phyloP scores from a whole-genome alignment of 2,888 invertebrate genomes.

The Volucella inflata region DNA sequence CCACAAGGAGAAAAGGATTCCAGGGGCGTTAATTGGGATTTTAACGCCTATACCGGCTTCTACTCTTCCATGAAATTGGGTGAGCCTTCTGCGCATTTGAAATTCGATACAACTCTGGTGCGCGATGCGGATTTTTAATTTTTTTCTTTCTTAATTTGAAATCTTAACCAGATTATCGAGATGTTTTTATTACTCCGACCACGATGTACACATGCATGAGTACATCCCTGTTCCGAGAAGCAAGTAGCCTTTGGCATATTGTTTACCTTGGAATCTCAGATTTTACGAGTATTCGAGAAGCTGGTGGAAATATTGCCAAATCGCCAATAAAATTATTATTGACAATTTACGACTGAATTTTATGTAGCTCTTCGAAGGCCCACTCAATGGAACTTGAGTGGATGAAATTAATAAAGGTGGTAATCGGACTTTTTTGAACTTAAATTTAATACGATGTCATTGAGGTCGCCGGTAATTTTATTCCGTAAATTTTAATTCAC shows the following conservation, averaged over 20 bases:
- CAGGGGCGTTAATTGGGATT: slow-evolving; percentile 72
- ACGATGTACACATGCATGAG: slow-evolving; percentile 53
- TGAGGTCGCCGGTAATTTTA: slow-evolving; percentile 21
- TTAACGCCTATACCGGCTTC: slow-evolving; percentile 60
- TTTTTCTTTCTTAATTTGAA: slow-evolving; percentile 35
- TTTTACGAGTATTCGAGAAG: slow-evolving; percentile 47
- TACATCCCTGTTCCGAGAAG: slow-evolving; percentile 21
- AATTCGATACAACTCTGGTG: slow-evolving; percentile 44
- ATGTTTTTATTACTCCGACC: slow-evolving; percentile 36
- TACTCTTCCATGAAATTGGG: slow-evolving; percentile 22
- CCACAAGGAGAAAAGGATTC: slow-evolving; percentile 33
- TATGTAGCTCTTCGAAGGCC: slow-evolving; percentile 18
- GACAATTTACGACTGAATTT: slow-evolving; percentile 21
- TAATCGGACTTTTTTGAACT: slow-evolving; percentile 42
- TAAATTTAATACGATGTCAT: slow-evolving; percentile 26
- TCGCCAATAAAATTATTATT: slow-evolving; percentile 44
- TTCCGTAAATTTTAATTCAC: not conserved
- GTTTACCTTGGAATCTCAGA: slow-evolving; percentile 33
- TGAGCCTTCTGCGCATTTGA: slow-evolving; percentile 49
- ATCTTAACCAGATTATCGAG: slow-evolving; percentile 45
- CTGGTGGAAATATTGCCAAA: slow-evolving; percentile 30
- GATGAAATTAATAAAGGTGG: slow-evolving; percentile 31
- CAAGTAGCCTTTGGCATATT: not conserved
- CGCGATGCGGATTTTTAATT: slow-evolving; percentile 29
- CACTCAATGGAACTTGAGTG: slow-evolving; percentile 35